Percentiles rank a stretch among this genome's conserved stretches.
phyloP scores from a whole-genome alignment of 2,888 invertebrate genomes.

The Blastobasis lacticolella region DNA sequence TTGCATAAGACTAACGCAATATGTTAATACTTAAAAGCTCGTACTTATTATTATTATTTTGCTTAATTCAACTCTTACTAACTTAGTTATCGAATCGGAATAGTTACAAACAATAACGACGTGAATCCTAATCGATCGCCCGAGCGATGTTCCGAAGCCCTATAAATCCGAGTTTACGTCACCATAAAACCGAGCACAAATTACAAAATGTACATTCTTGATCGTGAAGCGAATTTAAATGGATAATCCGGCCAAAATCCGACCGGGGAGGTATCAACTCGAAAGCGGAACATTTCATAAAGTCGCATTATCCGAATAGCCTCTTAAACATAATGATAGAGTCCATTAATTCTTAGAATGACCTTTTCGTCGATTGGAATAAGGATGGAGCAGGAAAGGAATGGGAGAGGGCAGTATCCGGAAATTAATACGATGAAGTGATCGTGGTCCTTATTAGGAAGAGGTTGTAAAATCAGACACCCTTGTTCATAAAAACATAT shows the following conservation, averaged over 20 bases:
- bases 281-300: conserved; percentile 17
- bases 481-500: too few relatives aligned
- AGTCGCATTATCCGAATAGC: conserved; percentile 27
- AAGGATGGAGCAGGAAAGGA: too few relatives aligned
- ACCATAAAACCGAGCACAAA: neutral
- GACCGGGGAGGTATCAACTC: conserved; percentile 1
- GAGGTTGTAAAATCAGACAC: too few relatives aligned
- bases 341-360: conserved; percentile 34
- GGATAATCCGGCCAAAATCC: neutral
- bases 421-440: conserved; percentile 13
- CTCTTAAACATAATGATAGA: conserved; percentile 34
- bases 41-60: too few relatives aligned
- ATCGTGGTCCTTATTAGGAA: neutral
- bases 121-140: too few relatives aligned
- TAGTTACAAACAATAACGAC: too few relatives aligned
- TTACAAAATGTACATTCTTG: neutral
- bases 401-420: conserved; percentile 4
- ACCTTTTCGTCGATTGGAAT: conserved; percentile 10
- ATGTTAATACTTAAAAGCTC: too few relatives aligned
- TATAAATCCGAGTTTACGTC: too few relatives aligned
- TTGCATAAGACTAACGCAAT: too few relatives aligned
- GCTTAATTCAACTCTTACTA: too few relatives aligned
- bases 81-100: too few relatives aligned
- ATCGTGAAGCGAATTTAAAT: neutral
- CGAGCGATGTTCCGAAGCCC: too few relatives aligned